Evolutionary conservation across 2,797 vertebrate genomes (phyloP).

Genomic region (Hypotaenidia philippensis): DNA sequence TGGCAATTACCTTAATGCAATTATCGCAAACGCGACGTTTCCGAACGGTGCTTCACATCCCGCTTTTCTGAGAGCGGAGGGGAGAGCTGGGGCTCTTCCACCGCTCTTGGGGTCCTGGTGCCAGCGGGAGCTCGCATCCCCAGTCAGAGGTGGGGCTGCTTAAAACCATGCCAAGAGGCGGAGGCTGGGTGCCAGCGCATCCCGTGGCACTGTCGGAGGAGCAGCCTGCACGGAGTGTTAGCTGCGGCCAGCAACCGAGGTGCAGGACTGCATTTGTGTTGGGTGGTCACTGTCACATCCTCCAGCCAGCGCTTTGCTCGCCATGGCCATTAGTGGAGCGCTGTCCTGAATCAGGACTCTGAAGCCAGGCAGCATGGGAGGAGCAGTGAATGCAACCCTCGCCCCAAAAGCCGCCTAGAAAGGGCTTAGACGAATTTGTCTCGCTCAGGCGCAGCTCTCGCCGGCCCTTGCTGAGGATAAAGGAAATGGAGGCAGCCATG

Average conservation of each 20-base stretch:
- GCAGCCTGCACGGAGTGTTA: accelerated
- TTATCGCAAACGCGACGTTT: constrained; percentile 1
- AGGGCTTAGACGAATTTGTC: not conserved
- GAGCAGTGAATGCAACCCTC: accelerated
- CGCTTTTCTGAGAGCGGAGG: accelerated
- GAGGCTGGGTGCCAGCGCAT: accelerated
- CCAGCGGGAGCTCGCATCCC: accelerated
- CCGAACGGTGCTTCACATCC: accelerated
- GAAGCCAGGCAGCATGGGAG: accelerated
- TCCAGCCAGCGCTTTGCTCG: not conserved
- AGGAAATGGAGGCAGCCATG: accelerated
- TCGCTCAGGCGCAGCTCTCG: not conserved
- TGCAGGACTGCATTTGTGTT: accelerated
- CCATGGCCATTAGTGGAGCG: accelerated
- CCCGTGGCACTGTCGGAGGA: accelerated
- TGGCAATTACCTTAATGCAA: constrained; percentile 44
- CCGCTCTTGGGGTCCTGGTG: accelerated
- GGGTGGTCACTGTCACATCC: accelerated
- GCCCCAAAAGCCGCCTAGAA: accelerated
- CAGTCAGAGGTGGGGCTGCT: accelerated
- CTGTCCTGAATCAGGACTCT: accelerated
- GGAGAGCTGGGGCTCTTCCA: not conserved
- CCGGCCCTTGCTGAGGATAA: not conserved
- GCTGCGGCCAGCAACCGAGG: accelerated
- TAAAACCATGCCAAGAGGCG: accelerated